These are phyloP conservation scores for Ariopsis seemanni DNA, from an alignment of 2,113 vertebrate genomes.

Conservation along the genomic window DNA sequence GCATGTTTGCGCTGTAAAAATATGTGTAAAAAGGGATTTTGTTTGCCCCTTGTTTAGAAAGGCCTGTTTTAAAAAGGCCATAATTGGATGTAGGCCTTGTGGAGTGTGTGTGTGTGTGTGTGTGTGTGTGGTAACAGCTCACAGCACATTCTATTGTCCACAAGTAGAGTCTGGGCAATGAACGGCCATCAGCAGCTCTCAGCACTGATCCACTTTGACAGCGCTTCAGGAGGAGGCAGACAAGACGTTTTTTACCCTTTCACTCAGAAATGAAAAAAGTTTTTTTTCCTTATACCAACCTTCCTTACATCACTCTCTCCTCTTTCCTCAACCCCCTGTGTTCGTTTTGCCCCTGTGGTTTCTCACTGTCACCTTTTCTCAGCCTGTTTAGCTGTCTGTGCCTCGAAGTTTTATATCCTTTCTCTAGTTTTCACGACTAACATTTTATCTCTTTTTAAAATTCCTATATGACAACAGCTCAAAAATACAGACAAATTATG, in stretches of 20 bases:
- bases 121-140: constrained; percentile 87
- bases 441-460: neutral
- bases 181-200: constrained; percentile 74
- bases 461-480: neutral
- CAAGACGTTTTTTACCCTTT: constrained; percentile 76
- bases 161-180: constrained; percentile 73
- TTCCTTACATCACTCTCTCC: constrained; percentile 48
- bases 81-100: constrained; percentile 96
- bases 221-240: constrained; percentile 91
- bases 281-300: constrained; percentile 50
- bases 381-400: neutral
- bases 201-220: constrained; percentile 99
- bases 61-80: constrained; percentile 83
- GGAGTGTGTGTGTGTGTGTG: constrained; percentile 82
- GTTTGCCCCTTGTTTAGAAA: constrained; percentile 68
- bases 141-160: constrained; percentile 89
- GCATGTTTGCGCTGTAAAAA: constrained; percentile 43
- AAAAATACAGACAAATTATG: constrained; percentile 3
- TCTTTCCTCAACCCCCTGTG: constrained; percentile 48
- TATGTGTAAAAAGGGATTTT: constrained; percentile 36
- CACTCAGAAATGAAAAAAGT: constrained; percentile 90
- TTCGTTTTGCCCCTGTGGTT: constrained; percentile 61
- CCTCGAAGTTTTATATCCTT: neutral
- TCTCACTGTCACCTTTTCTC: constrained; percentile 32
- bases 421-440: neutral